Conservation (phyloP, 2,113 vertebrate species). For the Chauna torquata region DNA sequence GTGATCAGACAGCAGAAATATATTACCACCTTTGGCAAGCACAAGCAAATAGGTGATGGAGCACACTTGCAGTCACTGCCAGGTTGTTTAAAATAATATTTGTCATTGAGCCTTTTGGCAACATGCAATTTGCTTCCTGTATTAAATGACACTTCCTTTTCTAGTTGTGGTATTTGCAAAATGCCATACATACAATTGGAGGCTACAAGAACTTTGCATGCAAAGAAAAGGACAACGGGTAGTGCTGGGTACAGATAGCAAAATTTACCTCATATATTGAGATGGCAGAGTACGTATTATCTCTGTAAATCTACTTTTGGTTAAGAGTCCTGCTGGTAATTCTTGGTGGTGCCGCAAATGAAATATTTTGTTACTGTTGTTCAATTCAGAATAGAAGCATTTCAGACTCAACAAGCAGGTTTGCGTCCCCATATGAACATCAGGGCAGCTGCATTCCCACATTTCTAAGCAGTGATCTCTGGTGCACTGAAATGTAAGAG, state of each 20-base stretch:
- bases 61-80: background rate
- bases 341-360: background rate
- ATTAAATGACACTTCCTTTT: background rate
- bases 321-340: background rate
- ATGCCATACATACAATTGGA: background rate
- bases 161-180: background rate
- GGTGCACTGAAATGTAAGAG: background rate
- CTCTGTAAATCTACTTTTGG: background rate
- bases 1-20: background rate
- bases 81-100: background rate
- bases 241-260: background rate
- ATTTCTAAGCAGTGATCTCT: background rate
- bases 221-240: background rate
- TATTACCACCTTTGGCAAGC: background rate
- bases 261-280: background rate
- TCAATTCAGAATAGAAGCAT: background rate
- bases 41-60: background rate
- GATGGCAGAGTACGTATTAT: background rate
- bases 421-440: background rate
- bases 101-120: background rate
- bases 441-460: background rate
- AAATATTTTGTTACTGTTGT: background rate
- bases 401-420: background rate
- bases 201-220: background rate
- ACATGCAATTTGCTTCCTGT: background rate